Evolutionary conservation across 2,113 vertebrate species (phyloP).

Genomic region (Scolopax mira): DNA sequence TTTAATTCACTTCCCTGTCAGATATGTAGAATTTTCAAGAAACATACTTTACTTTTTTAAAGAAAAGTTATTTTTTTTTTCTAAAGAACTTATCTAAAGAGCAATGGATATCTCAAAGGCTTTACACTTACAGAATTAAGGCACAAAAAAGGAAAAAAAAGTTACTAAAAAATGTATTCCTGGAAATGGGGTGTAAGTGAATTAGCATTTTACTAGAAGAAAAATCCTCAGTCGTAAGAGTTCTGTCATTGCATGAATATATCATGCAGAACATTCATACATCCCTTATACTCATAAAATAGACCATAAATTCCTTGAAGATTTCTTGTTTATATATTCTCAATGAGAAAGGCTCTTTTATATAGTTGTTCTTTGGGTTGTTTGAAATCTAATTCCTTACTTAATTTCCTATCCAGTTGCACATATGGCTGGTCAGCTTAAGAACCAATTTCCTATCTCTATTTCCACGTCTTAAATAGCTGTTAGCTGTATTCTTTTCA

Average conservation of each 20-base stretch:
- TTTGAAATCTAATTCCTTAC: background rate
- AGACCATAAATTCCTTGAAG: background rate
- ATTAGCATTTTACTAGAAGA: background rate
- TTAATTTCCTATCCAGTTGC: background rate
- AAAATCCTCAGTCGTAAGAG: background rate
- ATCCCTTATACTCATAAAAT: background rate
- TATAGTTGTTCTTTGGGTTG: background rate
- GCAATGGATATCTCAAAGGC: background rate
- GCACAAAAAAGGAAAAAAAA: background rate
- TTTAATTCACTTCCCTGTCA: background rate
- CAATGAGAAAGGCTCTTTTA: background rate
- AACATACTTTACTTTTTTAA: background rate
- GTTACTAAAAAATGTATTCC: background rate
- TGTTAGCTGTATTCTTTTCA: background rate
- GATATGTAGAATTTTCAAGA: background rate
- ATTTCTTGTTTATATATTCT: background rate
- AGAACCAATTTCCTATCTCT: background rate
- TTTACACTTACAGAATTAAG: background rate
- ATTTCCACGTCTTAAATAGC: background rate
- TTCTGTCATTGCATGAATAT: background rate
- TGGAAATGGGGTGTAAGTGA: background rate
- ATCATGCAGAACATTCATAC: background rate
- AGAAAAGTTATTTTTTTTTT: background rate
- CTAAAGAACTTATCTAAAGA: background rate
- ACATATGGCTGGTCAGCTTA: background rate